phyloP scores from a whole-genome alignment of 2,113 vertebrate genomes.

The Talpa occidentalis region DNA sequence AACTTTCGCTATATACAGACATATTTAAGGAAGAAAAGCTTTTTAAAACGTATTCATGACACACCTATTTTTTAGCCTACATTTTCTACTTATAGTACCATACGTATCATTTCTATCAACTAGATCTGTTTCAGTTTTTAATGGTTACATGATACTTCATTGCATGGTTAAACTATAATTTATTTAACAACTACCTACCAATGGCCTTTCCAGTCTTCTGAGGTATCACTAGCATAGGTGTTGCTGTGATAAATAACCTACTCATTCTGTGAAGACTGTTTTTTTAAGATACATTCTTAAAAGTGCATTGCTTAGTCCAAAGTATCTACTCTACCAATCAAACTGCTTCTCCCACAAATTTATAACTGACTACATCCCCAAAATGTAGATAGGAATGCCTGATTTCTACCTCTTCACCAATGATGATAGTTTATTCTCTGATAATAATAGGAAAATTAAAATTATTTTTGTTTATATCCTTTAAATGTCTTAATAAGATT shows the following conservation, averaged over 20 bases:
- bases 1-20: neutral
- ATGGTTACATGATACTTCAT: neutral
- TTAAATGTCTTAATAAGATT: conserved; percentile 14
- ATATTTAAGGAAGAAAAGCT: neutral
- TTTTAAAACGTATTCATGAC: neutral
- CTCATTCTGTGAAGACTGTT: neutral
- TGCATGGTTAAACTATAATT: neutral
- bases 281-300: neutral
- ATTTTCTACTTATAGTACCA: neutral
- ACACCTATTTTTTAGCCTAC: neutral
- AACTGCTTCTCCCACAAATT: neutral
- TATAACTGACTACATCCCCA: neutral
- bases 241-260: neutral
- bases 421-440: neutral
- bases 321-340: neutral
- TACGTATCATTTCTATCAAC: neutral
- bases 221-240: neutral
- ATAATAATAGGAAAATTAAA: neutral
- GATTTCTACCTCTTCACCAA: neutral
- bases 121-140: neutral
- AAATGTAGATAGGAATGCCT: conserved; percentile 3
- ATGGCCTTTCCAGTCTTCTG: neutral
- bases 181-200: neutral
- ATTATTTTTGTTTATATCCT: conserved; percentile 19
- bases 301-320: neutral